Base-by-base conservation (phyloP, 2,888 invertebrate genomes). In the Caenorhabditis japonica region DNA sequence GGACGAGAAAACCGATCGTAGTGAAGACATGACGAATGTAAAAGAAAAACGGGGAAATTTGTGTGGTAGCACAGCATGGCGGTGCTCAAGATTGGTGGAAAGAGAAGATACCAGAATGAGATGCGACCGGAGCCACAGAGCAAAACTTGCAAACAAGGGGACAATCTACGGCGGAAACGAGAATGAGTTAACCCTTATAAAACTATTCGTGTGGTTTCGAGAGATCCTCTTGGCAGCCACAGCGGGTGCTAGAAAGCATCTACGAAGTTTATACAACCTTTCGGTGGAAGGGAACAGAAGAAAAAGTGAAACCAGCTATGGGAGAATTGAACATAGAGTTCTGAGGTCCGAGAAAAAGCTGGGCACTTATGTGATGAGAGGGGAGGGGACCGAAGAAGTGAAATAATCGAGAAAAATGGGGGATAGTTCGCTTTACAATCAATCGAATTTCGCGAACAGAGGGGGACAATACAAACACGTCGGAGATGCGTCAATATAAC, bases 401-500 rank as follows among this genome's bases (percentile, higher is more conserved):
- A 56, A 64, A 64, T 41, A 19, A 33, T 56, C 25, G 49, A 64
- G 64, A 49, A 39, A 7, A 21, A 38, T 30, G 33, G 36, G 23
- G n/a, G 52, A 38, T 23, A 49, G 41, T 55, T 64, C 64, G 64
- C 64, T 64, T 55, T 47, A 62, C 53, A 53, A 53, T 52, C 39
- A 41, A 49, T 49, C 62, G 62, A 62, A 36, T 38, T 47, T 55
- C 55, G 12, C 1, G 55, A 56, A 33, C 64, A 34, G 47, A 39
- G 47, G 61, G 47, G 43, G 39, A 51, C 56, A 59, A 71, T 71
- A 70, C 49, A 62, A 62, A 62, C 71, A 71, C 61, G 61, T 69
- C 23, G 52, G 60, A 69, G 59, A 69, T 59, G 58, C 64, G 71
- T 72, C 71, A 72, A 72, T 72, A 64, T 72, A 72, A 72, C 70